Percentiles rank a stretch among this genome's conserved stretches.
Conservation (phyloP, 1,140 invertebrate species). For the Heliconius congener region DNA sequence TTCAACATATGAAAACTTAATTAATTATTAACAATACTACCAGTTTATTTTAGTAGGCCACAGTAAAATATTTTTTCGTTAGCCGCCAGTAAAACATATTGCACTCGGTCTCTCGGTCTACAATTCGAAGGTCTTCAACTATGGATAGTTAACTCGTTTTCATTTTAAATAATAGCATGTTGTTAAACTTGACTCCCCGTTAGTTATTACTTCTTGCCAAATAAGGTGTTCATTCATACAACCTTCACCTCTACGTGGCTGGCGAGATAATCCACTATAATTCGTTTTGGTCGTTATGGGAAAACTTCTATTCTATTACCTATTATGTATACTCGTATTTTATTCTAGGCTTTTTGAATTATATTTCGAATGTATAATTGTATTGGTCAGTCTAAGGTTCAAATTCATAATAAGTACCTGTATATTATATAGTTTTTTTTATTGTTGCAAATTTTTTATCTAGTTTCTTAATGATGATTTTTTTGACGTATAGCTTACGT, state of each 20-base stretch:
- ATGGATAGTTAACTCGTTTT: conserved; percentile 31
- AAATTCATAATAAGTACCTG: no score
- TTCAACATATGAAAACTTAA: background rate
- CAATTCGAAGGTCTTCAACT: conserved; percentile 32
- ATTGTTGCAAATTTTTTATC: no score
- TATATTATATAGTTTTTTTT: no score
- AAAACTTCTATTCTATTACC: conserved; percentile 8
- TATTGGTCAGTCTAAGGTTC: background rate
- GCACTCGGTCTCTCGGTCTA: conserved; percentile 24
- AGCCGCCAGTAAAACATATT: conserved; percentile 18
- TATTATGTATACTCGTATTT: conserved; percentile 5
- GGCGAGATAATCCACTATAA: conserved; percentile 29
- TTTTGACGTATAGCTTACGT: no score
- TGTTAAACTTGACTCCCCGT: conserved; percentile 38
- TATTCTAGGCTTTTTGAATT: conserved; percentile 19
- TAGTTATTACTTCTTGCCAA: conserved; percentile 33
- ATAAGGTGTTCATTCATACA: conserved; percentile 27
- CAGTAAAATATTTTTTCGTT: conserved; percentile 7
- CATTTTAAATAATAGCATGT: conserved; percentile 36
- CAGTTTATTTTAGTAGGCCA: conserved; percentile 1
- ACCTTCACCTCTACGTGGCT: conserved; percentile 37
- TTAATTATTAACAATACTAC: background rate
- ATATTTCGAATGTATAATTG: background rate
- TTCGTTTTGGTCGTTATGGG: background rate
- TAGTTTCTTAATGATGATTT: no score